Conservation (phyloP, 2,888 invertebrate species). For the Emesis furor region DNA sequence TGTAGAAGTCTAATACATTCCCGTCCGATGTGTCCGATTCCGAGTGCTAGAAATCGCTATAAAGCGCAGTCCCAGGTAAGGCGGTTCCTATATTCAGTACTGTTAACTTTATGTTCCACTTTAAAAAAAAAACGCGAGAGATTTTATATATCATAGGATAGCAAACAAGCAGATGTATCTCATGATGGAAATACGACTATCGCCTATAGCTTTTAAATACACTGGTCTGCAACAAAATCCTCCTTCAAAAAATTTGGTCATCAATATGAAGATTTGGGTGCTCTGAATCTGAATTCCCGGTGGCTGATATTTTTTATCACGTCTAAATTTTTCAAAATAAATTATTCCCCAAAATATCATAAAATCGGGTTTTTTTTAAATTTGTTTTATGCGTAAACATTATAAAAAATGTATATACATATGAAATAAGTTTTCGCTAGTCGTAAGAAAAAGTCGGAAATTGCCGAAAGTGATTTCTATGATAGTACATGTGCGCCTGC, state of each 20-base stretch:
- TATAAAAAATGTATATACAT: slow-evolving; percentile 17
- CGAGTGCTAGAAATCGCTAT: too few relatives aligned
- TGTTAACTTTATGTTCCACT: too few relatives aligned
- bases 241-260: slow-evolving; percentile 12
- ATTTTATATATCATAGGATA: too few relatives aligned
- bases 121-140: too few relatives aligned
- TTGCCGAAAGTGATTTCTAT: slow-evolving; percentile 44
- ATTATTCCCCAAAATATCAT: neutral
- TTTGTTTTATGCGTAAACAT: slow-evolving; percentile 19
- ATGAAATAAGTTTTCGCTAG: slow-evolving; percentile 32
- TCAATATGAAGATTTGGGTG: slow-evolving; percentile 11
- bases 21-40: too few relatives aligned
- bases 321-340: slow-evolving; percentile 20
- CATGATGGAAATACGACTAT: too few relatives aligned
- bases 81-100: too few relatives aligned
- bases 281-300: slow-evolving; percentile 16
- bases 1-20: too few relatives aligned
- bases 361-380: neutral
- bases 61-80: too few relatives aligned
- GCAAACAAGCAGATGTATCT: too few relatives aligned
- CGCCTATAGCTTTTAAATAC: too few relatives aligned
- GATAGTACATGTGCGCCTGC: slow-evolving; percentile 44
- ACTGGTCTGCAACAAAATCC: slow-evolving; percentile 21
- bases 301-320: slow-evolving; percentile 7
- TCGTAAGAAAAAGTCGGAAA: slow-evolving; percentile 34